Percentiles rank a stretch among this genome's conserved stretches.
Evolutionary conservation across 2,113 vertebrate genomes (phyloP).

Genomic region (Cyprinodon variegatus): DNA sequence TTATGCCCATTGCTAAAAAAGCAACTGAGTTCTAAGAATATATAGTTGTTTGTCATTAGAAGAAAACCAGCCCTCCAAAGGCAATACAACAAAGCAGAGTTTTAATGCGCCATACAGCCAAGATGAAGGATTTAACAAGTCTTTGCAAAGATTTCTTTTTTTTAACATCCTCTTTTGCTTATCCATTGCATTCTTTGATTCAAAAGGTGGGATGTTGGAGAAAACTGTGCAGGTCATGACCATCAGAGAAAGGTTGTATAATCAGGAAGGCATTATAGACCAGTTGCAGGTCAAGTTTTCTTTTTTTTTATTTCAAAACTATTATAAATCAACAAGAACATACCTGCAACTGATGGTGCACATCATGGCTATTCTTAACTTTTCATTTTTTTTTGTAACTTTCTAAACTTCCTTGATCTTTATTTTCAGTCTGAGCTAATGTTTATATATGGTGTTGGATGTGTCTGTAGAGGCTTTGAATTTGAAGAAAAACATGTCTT

Average conservation of each 20-base stretch:
- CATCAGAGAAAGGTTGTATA: conserved; percentile 40
- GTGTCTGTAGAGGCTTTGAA: too few relatives aligned
- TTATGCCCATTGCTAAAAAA: conserved; percentile 26
- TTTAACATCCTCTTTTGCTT: conserved; percentile 8
- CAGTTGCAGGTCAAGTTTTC: too few relatives aligned
- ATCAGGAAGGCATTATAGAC: neutral
- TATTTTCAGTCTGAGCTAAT: too few relatives aligned
- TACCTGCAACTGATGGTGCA: too few relatives aligned
- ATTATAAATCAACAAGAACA: too few relatives aligned
- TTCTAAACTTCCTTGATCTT: too few relatives aligned
- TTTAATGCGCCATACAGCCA: conserved; percentile 12
- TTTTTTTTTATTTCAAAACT: too few relatives aligned
- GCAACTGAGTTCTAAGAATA: conserved; percentile 29
- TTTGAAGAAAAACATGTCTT: conserved; percentile 31
- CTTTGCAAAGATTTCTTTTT: neutral
- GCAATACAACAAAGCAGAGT: conserved; percentile 7
- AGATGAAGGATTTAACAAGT: conserved; percentile 12
- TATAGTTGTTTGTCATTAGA: conserved; percentile 23
- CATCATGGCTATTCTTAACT: too few relatives aligned
- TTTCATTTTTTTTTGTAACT: too few relatives aligned
- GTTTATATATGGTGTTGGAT: too few relatives aligned
- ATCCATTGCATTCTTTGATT: neutral
- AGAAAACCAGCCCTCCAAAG: neutral
- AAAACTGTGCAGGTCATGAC: conserved; percentile 18
- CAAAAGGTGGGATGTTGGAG: conserved; percentile 19